A percentile compares a stretch with the other conserved stretches of the same genome.
Conservation (phyloP, 1,140 invertebrate genomes). For the Drosophila simulans region DNA sequence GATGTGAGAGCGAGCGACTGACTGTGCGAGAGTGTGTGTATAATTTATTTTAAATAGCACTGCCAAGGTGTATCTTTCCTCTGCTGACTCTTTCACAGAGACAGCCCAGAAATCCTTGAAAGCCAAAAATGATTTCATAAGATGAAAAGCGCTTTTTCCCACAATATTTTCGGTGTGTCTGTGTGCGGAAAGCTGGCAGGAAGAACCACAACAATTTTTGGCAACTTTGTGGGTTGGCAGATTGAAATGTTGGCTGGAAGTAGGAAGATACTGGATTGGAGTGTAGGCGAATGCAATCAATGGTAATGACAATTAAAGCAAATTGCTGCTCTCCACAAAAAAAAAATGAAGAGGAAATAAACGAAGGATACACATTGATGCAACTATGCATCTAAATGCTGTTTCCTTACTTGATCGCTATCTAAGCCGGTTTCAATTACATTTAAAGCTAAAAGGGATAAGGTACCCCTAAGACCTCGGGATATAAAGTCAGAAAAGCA, state of each 20-base stretch:
- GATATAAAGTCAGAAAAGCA: constrained; percentile 68
- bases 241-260: constrained; percentile 45
- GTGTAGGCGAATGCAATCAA: constrained; percentile 22
- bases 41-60: constrained; percentile 82
- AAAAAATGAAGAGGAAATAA: background rate
- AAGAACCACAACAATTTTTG: constrained; percentile 50
- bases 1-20: constrained; percentile 1
- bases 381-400: background rate
- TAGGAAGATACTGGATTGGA: constrained; percentile 1
- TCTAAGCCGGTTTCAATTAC: constrained; percentile 37
- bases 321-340: constrained; percentile 15
- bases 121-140: constrained; percentile 76
- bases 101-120: constrained; percentile 62
- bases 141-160: constrained; percentile 70
- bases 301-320: constrained; percentile 50
- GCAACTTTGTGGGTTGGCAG: constrained; percentile 52
- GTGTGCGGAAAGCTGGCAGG: background rate
- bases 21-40: constrained; percentile 9
- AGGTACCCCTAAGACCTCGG: background rate
- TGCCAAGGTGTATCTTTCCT: constrained; percentile 42
- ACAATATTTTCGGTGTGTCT: constrained; percentile 46
- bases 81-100: constrained; percentile 1
- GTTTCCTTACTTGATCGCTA: background rate
- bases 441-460: background rate
- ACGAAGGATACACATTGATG: background rate